Evolutionary conservation across 2,888 invertebrate genomes (phyloP).

Genomic region (Stenolophus ochropezus): DNA sequence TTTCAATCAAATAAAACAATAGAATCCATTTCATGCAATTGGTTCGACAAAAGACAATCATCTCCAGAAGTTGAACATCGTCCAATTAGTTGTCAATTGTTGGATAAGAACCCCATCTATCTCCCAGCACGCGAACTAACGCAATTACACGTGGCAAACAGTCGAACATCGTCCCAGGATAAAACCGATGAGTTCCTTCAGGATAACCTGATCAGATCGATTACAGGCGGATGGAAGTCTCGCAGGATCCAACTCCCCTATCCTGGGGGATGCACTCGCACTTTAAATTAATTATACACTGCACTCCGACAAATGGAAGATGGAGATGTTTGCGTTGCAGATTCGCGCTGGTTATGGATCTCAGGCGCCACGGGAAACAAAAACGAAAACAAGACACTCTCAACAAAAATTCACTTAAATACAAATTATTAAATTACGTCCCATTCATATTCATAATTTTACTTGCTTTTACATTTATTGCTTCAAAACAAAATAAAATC

Average conservation of each 20-base stretch:
- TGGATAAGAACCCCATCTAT: not conserved
- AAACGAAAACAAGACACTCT: not conserved
- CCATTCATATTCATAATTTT: no score
- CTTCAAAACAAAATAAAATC: no score
- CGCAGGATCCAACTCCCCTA: not conserved
- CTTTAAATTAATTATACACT: not conserved
- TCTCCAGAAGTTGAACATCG: not conserved
- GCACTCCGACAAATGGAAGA: not conserved
- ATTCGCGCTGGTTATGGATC: not conserved
- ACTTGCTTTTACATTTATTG: no score
- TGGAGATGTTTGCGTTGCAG: not conserved
- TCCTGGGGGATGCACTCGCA: not conserved
- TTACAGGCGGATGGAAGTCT: not conserved
- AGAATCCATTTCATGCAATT: not conserved
- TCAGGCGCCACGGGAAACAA: not conserved
- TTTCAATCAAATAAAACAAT: not conserved
- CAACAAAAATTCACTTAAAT: not conserved
- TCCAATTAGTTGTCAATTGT: conserved; percentile 17
- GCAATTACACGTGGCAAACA: not conserved
- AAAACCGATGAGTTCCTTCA: not conserved
- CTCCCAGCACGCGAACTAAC: not conserved
- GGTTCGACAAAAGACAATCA: not conserved
- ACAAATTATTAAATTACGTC: no score
- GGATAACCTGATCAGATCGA: not conserved
- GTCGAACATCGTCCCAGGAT: not conserved